Percentiles rank a stretch among this genome's conserved stretches.
These are phyloP conservation scores for Drosophila basisetae DNA, from an alignment of 2,888 invertebrate genomes.

Conservation along the genomic window DNA sequence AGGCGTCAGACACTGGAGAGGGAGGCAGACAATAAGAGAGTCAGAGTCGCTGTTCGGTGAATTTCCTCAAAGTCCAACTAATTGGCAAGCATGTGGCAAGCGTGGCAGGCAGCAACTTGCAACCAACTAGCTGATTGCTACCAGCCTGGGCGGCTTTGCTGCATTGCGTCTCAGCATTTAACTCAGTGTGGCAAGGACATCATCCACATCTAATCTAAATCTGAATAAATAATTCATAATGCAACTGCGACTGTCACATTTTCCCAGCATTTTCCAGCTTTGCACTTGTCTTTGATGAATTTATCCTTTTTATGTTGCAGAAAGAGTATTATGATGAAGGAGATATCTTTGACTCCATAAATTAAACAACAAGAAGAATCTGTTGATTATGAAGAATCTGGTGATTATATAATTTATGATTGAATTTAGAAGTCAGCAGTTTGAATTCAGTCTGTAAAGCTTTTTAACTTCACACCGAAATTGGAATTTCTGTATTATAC, in stretches of 20 bases:
- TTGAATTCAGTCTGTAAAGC: background rate
- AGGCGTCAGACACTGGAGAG: background rate
- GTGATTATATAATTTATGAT: background rate
- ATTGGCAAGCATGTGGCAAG: constrained; percentile 37
- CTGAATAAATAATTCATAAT: background rate
- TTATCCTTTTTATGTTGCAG: background rate
- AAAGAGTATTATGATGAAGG: background rate
- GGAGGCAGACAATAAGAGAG: background rate
- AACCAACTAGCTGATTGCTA: constrained; percentile 18
- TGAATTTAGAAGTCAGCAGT: background rate
- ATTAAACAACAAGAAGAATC: background rate
- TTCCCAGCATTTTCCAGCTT: background rate
- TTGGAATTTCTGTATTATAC: background rate
- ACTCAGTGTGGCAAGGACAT: background rate
- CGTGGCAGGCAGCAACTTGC: constrained; percentile 16
- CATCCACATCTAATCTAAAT: background rate
- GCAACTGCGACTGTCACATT: background rate
- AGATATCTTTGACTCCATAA: background rate
- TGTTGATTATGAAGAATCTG: background rate
- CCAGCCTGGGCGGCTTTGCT: constrained; percentile 7
- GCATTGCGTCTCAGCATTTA: background rate
- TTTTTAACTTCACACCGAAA: background rate
- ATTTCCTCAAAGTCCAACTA: constrained; percentile 36
- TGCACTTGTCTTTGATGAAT: background rate
- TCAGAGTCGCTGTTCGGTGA: constrained; percentile 7